Conservation (phyloP, 1,140 invertebrate genomes). For the Papilio polyxenes region DNA sequence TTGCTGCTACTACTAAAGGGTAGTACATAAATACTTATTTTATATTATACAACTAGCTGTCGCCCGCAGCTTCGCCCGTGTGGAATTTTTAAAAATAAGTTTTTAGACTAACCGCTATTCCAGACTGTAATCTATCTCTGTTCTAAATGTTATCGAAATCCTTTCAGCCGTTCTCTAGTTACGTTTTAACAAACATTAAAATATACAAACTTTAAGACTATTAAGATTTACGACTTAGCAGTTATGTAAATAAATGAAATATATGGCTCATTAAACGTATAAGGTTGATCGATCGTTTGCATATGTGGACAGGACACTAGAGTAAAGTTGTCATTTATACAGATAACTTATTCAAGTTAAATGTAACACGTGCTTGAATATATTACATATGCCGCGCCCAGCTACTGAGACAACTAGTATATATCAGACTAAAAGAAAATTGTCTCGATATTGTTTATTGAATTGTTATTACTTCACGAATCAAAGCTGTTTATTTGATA, state of each 20-base stretch:
- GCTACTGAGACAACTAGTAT: background rate
- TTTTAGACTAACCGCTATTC: background rate
- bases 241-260: background rate
- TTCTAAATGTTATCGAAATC: too few relatives aligned
- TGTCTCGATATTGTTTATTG: too few relatives aligned
- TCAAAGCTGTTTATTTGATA: too few relatives aligned
- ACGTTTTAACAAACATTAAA: too few relatives aligned
- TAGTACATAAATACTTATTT: background rate
- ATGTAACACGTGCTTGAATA: background rate
- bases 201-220: too few relatives aligned
- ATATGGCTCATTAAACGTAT: background rate
- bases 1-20: too few relatives aligned
- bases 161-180: too few relatives aligned
- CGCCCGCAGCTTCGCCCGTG: background rate
- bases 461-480: too few relatives aligned
- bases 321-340: background rate
- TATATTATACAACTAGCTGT: background rate
- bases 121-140: background rate
- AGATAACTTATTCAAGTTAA: background rate
- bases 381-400: background rate
- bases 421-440: background rate
- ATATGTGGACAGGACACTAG: background rate
- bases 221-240: background rate
- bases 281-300: slow-evolving; percentile 10
- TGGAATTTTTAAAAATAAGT: background rate